Percentiles rank a stretch among this genome's conserved stretches.
Conservation (phyloP, 2,797 vertebrate genomes). For the Percopsis omiscomaycus region DNA sequence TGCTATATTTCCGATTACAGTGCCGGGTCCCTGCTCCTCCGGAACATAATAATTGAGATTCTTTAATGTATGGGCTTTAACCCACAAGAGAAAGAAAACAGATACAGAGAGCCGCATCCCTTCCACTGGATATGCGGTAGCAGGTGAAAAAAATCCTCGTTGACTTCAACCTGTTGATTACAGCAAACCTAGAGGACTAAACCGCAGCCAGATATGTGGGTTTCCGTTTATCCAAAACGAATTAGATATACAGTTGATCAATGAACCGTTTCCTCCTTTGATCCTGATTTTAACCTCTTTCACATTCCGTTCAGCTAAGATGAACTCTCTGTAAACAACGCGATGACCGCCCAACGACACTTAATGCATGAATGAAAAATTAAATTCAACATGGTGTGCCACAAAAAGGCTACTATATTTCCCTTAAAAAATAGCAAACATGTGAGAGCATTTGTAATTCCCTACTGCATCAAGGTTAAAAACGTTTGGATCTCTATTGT, state of each 20-base stretch:
- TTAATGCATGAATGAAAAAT: conserved; percentile 71
- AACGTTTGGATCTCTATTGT: conserved; percentile 64
- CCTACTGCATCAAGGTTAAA: conserved; percentile 75
- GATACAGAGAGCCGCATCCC: conserved; percentile 96
- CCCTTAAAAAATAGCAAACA: background rate
- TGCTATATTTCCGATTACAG: conserved; percentile 96
- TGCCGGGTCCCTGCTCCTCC: conserved; percentile 95
- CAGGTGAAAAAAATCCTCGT: conserved; percentile 57
- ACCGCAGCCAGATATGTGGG: conserved; percentile 55
- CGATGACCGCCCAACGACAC: conserved; percentile 75
- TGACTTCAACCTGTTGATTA: conserved; percentile 82
- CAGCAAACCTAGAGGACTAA: conserved; percentile 64
- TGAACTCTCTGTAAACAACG: conserved; percentile 78
- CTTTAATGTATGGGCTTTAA: conserved; percentile 93
- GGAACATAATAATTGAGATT: conserved; percentile 98
- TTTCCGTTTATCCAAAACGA: conserved; percentile 53
- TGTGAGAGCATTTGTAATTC: conserved; percentile 61
- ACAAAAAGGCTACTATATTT: conserved; percentile 55
- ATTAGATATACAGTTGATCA: conserved; percentile 58
- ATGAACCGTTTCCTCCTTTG: conserved; percentile 35
- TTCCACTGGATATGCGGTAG: conserved; percentile 71
- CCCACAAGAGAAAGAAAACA: conserved; percentile 91
- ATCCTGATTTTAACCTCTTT: conserved; percentile 58
- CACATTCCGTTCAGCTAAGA: conserved; percentile 59
- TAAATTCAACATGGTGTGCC: conserved; percentile 65